Evolutionary conservation across 2,888 invertebrate species (phyloP).

Genomic region (Calameuta filiformis): DNA sequence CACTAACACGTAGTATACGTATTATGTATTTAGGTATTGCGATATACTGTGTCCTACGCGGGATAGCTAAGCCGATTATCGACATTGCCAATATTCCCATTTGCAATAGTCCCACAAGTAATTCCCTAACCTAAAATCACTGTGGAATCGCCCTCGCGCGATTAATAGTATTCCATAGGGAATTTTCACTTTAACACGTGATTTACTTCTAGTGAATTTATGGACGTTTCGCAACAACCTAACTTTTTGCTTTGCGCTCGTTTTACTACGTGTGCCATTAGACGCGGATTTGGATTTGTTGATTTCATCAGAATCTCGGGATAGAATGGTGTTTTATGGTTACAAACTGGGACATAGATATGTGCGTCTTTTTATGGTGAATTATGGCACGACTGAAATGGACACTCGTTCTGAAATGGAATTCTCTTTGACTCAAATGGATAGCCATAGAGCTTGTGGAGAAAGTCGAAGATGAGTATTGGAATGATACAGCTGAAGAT

Average conservation of each 20-base stretch:
- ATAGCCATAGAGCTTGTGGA: not conserved
- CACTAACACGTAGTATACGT: not conserved
- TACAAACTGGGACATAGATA: not conserved
- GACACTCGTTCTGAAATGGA: not conserved
- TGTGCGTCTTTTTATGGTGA: not conserved
- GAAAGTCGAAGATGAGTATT: not conserved
- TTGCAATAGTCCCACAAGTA: not conserved
- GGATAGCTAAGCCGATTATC: not conserved
- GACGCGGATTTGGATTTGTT: not conserved
- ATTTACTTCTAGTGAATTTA: not conserved
- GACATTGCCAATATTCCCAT: not conserved
- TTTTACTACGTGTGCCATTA: not conserved
- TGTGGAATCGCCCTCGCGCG: not conserved
- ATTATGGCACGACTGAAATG: not conserved
- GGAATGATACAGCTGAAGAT: not conserved
- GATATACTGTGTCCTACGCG: not conserved
- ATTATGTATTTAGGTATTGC: not conserved
- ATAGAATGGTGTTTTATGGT: not conserved
- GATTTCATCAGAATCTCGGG: not conserved
- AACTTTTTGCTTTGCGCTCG: not conserved
- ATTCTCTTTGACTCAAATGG: not conserved
- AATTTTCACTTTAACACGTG: not conserved
- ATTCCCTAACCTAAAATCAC: not conserved
- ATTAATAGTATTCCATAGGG: not conserved
- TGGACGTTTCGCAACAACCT: not conserved